A percentile compares a stretch with the other conserved stretches of the same genome.
phyloP scores from a whole-genome alignment of 2,797 vertebrate genomes.

The Pteronotus mesoamericanus region DNA sequence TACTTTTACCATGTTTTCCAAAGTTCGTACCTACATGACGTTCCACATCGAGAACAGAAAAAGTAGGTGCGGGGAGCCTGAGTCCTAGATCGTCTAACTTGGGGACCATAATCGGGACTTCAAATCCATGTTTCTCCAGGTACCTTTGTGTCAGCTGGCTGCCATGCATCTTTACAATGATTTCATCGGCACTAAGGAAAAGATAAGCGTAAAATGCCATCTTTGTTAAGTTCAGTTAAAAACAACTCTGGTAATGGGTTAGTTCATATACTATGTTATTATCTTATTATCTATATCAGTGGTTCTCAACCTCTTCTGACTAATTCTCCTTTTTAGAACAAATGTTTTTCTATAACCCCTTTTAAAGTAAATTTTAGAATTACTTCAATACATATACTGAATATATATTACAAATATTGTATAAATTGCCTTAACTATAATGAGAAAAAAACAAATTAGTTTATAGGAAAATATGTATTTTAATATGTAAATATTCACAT shows the following conservation, averaged over 20 bases:
- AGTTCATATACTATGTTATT: neutral
- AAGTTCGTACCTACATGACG: slow-evolving; percentile 93
- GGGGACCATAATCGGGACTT: slow-evolving; percentile 90
- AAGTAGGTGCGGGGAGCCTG: slow-evolving; percentile 89
- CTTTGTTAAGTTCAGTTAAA: neutral
- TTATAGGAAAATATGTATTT: neutral
- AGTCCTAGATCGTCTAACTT: slow-evolving; percentile 95
- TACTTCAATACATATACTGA: neutral
- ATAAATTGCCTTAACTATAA: neutral
- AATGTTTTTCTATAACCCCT: neutral
- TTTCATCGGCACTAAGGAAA: slow-evolving; percentile 90
- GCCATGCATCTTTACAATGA: slow-evolving; percentile 93
- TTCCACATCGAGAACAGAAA: slow-evolving; percentile 95
- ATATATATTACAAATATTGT: neutral
- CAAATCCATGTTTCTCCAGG: slow-evolving; percentile 95
- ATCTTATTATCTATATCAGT: neutral
- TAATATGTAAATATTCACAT: neutral
- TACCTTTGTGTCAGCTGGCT: slow-evolving; percentile 93
- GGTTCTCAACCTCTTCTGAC: neutral
- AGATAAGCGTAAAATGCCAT: neutral
- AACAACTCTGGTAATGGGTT: neutral
- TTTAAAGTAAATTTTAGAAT: slow-evolving; percentile 28
- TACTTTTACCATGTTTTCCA: neutral
- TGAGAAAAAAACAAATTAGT: neutral
- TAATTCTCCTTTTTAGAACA: slow-evolving; percentile 23